phyloP scores from a whole-genome alignment of 2,113 vertebrate genomes.

The Clarias batrachus region DNA sequence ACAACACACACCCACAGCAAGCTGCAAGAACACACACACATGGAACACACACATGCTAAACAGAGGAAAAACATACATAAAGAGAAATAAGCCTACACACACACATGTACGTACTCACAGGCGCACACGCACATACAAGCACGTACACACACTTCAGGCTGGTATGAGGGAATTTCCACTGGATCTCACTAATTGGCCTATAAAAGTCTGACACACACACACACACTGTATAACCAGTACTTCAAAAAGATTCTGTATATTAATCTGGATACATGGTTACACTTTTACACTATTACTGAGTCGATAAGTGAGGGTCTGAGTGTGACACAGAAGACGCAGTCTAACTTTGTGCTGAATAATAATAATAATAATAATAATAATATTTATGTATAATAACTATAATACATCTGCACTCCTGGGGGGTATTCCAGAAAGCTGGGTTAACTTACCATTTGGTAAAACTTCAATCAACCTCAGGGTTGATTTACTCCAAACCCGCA shows the following conservation, averaged over 20 bases:
- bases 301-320: no score
- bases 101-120: background rate
- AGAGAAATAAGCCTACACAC: conserved; percentile 12
- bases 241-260: conserved; percentile 5
- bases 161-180: conserved; percentile 51
- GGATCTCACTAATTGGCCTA: conserved; percentile 43
- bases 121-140: conserved; percentile 15
- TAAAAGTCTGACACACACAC: conserved; percentile 23
- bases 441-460: no score
- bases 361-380: no score
- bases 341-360: no score
- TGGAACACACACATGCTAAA: conserved; percentile 22
- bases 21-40: conserved; percentile 53
- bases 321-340: no score
- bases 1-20: conserved; percentile 53
- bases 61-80: background rate
- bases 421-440: no score
- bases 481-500: no score
- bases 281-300: no score
- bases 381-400: no score
- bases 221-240: background rate
- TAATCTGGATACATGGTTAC: background rate
- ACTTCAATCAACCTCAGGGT: no score
- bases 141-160: conserved; percentile 14
- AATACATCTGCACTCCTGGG: no score